These are phyloP conservation scores for Andricus quercusramuli DNA, from an alignment of 2,888 invertebrate species.

Conservation along the genomic window DNA sequence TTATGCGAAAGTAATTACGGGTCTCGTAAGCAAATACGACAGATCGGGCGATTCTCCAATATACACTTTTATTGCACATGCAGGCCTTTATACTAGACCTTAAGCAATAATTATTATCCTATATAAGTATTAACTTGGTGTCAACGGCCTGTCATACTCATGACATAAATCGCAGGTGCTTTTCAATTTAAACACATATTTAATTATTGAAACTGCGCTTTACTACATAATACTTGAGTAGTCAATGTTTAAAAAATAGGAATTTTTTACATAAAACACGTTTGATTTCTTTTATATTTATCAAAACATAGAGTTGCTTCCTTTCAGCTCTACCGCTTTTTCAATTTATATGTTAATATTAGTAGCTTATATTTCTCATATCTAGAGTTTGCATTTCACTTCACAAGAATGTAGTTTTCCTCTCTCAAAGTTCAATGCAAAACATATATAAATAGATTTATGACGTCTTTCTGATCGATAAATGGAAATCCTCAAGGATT, in stretches of 20 bases:
- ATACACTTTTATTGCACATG: neutral
- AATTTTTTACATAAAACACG: neutral
- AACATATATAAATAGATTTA: neutral
- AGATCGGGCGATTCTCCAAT: conserved; percentile 18
- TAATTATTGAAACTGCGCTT: neutral
- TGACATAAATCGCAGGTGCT: neutral
- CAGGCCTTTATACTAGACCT: neutral
- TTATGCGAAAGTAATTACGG: conserved; percentile 43
- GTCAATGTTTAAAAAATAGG: neutral
- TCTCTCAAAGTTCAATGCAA: neutral
- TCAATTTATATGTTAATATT: conserved; percentile 26
- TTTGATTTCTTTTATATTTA: neutral
- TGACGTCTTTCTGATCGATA: too few relatives aligned
- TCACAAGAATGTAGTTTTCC: conserved; percentile 2
- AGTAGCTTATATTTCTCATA: conserved; percentile 4
- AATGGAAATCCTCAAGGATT: too few relatives aligned
- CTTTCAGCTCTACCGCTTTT: neutral
- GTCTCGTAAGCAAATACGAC: conserved; percentile 7
- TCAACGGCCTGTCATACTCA: neutral
- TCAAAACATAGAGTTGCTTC: neutral
- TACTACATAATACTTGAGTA: neutral
- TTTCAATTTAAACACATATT: neutral
- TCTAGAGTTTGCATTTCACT: neutral
- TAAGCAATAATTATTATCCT: neutral
- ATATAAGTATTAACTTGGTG: neutral